Evolutionary conservation across 2,888 invertebrate species (phyloP).

Genomic region (Belgica antarctica): DNA sequence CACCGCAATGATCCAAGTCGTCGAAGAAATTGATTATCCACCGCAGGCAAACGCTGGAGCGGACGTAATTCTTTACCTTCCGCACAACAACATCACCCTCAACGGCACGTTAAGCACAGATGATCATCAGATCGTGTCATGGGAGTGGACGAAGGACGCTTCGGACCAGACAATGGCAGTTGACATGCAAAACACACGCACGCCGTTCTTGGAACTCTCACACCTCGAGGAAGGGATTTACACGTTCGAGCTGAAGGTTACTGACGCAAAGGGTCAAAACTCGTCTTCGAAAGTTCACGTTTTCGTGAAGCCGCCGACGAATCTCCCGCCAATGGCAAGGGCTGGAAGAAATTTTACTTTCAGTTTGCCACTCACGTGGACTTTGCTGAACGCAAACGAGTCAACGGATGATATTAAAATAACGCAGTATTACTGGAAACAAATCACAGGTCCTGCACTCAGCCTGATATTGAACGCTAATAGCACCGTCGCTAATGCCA

Average conservation of each 20-base stretch:
- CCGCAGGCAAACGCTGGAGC: slow-evolving; percentile 93
- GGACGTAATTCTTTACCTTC: slow-evolving; percentile 85
- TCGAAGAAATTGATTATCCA: slow-evolving; percentile 90
- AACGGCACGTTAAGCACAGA: slow-evolving; percentile 90
- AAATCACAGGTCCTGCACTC: slow-evolving; percentile 67
- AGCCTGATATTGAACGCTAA: slow-evolving; percentile 60
- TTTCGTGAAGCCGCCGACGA: slow-evolving; percentile 86
- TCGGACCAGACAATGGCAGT: slow-evolving; percentile 86
- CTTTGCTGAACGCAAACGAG: slow-evolving; percentile 73
- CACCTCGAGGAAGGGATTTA: slow-evolving; percentile 93
- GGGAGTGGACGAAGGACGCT: slow-evolving; percentile 93
- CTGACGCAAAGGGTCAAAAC: slow-evolving; percentile 84
- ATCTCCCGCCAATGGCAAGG: slow-evolving; percentile 74
- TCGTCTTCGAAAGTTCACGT: slow-evolving; percentile 87
- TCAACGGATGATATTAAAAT: slow-evolving; percentile 83
- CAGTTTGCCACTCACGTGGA: slow-evolving; percentile 80
- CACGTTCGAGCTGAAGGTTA: slow-evolving; percentile 88
- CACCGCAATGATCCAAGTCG: slow-evolving; percentile 82
- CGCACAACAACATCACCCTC: slow-evolving; percentile 79
- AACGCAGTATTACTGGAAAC: slow-evolving; percentile 79
- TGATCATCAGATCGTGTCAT: slow-evolving; percentile 87
- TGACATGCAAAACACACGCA: slow-evolving; percentile 93
- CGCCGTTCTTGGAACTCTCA: slow-evolving; percentile 82
- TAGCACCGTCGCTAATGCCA: slow-evolving; percentile 71
- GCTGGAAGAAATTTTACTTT: slow-evolving; percentile 68